A percentile compares a stretch with the other conserved stretches of the same genome.
phyloP scores from a whole-genome alignment of 1,140 invertebrate species.

The Hydropsyche tenuis region DNA sequence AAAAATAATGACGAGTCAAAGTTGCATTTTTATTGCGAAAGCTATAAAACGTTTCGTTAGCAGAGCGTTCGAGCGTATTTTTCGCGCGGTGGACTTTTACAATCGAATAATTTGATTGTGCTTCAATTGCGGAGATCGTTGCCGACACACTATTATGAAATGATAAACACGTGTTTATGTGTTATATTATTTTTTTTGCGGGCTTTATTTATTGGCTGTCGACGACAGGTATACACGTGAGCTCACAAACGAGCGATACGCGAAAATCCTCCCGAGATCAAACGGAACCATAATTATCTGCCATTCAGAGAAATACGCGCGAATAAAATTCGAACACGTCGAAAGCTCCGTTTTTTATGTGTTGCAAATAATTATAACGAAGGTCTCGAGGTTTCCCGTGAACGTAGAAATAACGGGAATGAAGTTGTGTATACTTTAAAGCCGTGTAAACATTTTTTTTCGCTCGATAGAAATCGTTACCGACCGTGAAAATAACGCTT shows the following conservation, averaged over 20 bases:
- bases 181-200: neutral
- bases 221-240: neutral
- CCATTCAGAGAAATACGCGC: conserved; percentile 12
- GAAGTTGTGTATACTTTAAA: neutral
- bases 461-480: neutral
- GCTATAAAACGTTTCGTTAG: too few relatives aligned
- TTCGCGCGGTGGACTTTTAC: conserved; percentile 12
- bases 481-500: too few relatives aligned
- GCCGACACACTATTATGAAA: neutral
- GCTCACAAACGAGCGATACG: conserved; percentile 13
- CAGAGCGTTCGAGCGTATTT: neutral
- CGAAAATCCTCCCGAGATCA: conserved; percentile 16
- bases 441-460: neutral
- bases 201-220: neutral
- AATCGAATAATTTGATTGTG: conserved; percentile 4
- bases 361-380: too few relatives aligned
- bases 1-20: too few relatives aligned
- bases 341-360: too few relatives aligned
- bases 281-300: conserved; percentile 23
- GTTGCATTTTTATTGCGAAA: too few relatives aligned
- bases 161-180: neutral
- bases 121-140: neutral
- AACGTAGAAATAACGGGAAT: neutral
- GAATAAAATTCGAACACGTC: neutral
- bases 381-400: neutral